Evolutionary conservation across 2,113 vertebrate species (phyloP).

Genomic region (Charadrius vociferus): DNA sequence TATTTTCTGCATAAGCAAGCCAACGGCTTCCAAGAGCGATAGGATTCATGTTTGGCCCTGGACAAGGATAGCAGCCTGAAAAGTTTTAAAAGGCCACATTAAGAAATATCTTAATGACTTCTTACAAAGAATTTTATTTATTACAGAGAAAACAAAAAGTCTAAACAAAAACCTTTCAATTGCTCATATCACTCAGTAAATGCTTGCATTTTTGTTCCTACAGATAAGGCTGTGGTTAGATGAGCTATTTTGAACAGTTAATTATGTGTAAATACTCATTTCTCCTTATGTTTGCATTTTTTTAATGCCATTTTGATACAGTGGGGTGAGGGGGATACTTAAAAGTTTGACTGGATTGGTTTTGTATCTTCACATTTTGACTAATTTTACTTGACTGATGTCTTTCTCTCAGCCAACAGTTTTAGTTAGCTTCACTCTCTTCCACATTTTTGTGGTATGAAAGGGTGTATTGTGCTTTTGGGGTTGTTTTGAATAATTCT

Average conservation of each 20-base stretch:
- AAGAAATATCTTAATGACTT: slow-evolving; percentile 47
- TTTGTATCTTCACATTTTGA: not conserved
- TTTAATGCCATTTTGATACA: not conserved
- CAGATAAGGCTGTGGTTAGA: slow-evolving; percentile 60
- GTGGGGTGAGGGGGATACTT: not conserved
- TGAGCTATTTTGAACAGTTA: slow-evolving; percentile 53
- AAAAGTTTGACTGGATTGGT: not conserved
- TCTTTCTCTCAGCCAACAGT: not conserved
- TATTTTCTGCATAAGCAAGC: slow-evolving; percentile 98
- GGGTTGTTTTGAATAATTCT: not conserved
- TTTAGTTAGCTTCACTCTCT: not conserved
- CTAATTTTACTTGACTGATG: not conserved
- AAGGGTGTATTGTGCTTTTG: not conserved
- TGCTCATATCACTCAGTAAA: slow-evolving; percentile 49
- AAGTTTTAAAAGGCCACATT: slow-evolving; percentile 58
- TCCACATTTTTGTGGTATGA: not conserved
- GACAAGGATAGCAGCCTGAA: slow-evolving; percentile 95
- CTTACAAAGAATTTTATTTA: slow-evolving; percentile 26
- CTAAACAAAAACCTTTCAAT: slow-evolving; percentile 52
- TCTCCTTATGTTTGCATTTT: slow-evolving; percentile 34
- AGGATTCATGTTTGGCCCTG: slow-evolving; percentile 96
- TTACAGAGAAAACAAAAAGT: slow-evolving; percentile 58
- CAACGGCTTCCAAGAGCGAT: slow-evolving; percentile 94
- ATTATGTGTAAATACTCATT: slow-evolving; percentile 54
- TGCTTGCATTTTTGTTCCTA: slow-evolving; percentile 53